phyloP scores from a whole-genome alignment of 2,113 vertebrate genomes.

The Caretta caretta region DNA sequence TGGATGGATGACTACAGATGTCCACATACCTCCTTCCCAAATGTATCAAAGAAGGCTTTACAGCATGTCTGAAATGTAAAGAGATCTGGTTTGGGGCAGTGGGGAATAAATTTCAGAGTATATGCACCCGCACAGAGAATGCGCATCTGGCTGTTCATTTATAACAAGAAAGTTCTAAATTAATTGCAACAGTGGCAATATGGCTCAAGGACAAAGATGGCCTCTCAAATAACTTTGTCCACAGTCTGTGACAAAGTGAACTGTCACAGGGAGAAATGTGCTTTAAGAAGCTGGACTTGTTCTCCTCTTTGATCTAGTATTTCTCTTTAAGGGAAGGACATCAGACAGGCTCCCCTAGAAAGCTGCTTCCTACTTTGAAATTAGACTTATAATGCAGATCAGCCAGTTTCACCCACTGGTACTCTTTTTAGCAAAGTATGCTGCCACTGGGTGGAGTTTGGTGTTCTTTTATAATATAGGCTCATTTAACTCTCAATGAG shows the following conservation, averaged over 20 bases:
- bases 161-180: not conserved
- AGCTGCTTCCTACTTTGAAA: not conserved
- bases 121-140: not conserved
- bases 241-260: not conserved
- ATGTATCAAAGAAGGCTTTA: not conserved
- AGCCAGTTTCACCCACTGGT: not conserved
- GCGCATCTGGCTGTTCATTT: not conserved
- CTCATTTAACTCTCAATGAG: not conserved
- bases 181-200: too few species aligned
- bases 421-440: not conserved
- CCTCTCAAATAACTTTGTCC: not conserved
- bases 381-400: not conserved
- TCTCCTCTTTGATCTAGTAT: not conserved
- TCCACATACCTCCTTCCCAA: too few species aligned
- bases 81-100: not conserved
- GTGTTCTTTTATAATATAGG: not conserved
- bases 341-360: not conserved
- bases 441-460: not conserved
- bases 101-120: not conserved
- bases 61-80: not conserved
- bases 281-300: not conserved
- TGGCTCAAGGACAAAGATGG: not conserved
- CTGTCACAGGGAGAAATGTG: not conserved
- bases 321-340: not conserved
- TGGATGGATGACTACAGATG: too few species aligned